Conservation (phyloP, 2,888 invertebrate genomes). For the Lissocephala sabroskyi region DNA sequence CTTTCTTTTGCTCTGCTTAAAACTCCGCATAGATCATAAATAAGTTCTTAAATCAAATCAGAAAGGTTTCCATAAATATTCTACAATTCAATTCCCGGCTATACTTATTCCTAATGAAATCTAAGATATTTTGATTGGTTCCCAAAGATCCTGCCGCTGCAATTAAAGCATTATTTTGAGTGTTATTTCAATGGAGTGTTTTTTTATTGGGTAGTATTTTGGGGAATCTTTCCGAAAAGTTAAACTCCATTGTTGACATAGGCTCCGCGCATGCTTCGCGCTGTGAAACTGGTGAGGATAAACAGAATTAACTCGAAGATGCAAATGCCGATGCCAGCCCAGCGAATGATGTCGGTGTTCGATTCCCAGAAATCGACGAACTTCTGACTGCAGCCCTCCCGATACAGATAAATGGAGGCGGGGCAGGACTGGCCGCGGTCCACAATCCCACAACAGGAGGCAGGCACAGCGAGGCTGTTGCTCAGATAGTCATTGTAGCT, state of each 20-base stretch:
- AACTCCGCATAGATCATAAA: too few relatives aligned
- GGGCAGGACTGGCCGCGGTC: slow-evolving; percentile 23
- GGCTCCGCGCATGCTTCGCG: slow-evolving; percentile 83
- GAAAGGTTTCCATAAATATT: too few relatives aligned
- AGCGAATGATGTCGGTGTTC: slow-evolving; percentile 74
- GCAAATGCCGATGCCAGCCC: slow-evolving; percentile 79
- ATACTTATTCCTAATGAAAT: too few relatives aligned
- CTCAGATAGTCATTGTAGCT: slow-evolving; percentile 28
- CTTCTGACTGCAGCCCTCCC: slow-evolving; percentile 37
- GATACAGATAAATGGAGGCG: slow-evolving; percentile 11
- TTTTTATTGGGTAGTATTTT: not conserved
- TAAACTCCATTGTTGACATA: not conserved
- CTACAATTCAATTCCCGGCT: too few relatives aligned
- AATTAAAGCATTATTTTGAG: not conserved
- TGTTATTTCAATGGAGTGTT: not conserved
- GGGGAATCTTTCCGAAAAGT: not conserved
- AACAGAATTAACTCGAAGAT: slow-evolving; percentile 82
- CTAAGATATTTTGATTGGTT: too few relatives aligned
- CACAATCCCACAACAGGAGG: slow-evolving; percentile 51
- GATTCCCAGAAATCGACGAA: slow-evolving; percentile 69
- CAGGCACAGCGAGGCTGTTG: slow-evolving; percentile 28
- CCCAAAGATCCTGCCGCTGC: too few relatives aligned
- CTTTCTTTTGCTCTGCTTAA: too few relatives aligned
- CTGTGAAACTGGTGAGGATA: slow-evolving; percentile 86
- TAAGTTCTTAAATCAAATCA: too few relatives aligned